A percentile compares a stretch with the other conserved stretches of the same genome.
Conservation (phyloP, 2,113 vertebrate genomes). For the Xiphophorus maculatus region DNA sequence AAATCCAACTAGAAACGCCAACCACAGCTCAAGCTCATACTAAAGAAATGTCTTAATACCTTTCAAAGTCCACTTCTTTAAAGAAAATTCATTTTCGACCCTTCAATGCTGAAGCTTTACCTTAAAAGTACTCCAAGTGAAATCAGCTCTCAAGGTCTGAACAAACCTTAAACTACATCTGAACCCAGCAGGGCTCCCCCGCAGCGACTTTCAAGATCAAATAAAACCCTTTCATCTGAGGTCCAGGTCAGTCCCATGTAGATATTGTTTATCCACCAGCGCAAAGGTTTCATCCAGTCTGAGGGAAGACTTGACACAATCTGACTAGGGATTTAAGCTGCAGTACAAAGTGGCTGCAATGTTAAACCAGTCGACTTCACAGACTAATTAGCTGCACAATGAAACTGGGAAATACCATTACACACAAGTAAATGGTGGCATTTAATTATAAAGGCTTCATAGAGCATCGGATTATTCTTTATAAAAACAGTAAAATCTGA, state of each 20-base stretch:
- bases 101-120: background rate
- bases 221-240: constrained; percentile 41
- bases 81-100: constrained; percentile 3
- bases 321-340: constrained; percentile 12
- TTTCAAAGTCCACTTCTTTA: background rate
- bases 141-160: constrained; percentile 10
- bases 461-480: background rate
- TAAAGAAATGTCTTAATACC: background rate
- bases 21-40: background rate
- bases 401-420: background rate
- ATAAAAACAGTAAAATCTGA: background rate
- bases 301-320: constrained; percentile 10
- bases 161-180: constrained; percentile 32
- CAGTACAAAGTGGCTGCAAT: background rate
- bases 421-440: background rate
- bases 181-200: constrained; percentile 18
- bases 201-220: constrained; percentile 40
- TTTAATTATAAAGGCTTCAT: background rate
- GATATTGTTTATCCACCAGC: constrained; percentile 33
- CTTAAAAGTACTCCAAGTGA: constrained; percentile 21
- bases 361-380: background rate
- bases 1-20: too few species aligned
- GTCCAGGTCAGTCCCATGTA: constrained; percentile 26
- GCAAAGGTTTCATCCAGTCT: constrained; percentile 28
- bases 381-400: background rate